Conservation (phyloP, 2,797 vertebrate species). For the Tinamus major region DNA sequence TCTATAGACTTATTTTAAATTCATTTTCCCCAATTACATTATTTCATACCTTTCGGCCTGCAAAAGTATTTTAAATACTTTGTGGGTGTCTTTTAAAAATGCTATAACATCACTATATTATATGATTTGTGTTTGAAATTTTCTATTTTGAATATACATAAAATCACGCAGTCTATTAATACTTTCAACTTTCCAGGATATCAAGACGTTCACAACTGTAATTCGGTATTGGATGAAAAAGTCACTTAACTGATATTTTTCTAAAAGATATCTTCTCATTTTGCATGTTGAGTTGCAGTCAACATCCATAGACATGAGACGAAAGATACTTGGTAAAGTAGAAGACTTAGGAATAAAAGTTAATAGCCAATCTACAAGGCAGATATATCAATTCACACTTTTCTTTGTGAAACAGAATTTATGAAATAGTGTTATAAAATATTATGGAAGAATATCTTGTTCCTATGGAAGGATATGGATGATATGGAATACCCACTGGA, state of each 20-base stretch:
- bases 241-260: neutral
- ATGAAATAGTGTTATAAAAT: neutral
- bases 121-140: neutral
- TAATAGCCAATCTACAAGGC: neutral
- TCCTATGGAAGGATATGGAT: too few species aligned
- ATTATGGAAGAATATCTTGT: neutral
- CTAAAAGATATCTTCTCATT: neutral
- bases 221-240: neutral
- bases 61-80: neutral
- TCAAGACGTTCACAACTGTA: neutral
- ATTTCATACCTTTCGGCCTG: neutral
- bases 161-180: neutral
- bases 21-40: neutral
- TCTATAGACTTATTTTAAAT: neutral
- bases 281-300: neutral
- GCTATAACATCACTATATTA: neutral
- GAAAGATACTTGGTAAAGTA: neutral
- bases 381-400: neutral
- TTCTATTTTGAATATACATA: neutral
- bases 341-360: neutral
- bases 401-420: neutral
- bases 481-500: neutral
- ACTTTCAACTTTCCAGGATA: neutral
- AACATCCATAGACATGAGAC: neutral
- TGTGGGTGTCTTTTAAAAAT: neutral